Evolutionary conservation across 2,113 vertebrate species (phyloP).

Genomic region (Caloenas nicobarica): DNA sequence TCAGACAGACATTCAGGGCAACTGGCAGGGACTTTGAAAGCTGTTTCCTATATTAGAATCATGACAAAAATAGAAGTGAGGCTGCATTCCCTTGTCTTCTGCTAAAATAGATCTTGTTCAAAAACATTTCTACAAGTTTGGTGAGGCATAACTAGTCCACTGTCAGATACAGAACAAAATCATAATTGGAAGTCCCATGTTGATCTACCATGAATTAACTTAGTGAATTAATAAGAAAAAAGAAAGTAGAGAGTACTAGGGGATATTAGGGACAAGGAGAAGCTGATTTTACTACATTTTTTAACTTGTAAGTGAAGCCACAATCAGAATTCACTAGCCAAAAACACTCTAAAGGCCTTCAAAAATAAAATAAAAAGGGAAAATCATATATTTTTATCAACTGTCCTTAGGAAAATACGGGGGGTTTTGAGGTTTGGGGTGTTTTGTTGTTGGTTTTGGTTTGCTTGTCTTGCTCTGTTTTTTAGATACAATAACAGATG

Average conservation of each 20-base stretch:
- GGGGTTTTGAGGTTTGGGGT: background rate
- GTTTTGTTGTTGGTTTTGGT: too few species aligned
- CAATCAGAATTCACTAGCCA: background rate
- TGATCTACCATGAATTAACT: background rate
- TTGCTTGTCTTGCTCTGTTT: background rate
- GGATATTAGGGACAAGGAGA: background rate
- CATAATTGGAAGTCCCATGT: background rate
- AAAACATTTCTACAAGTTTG: slow-evolving; percentile 47
- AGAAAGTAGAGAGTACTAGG: background rate
- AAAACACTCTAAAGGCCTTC: background rate
- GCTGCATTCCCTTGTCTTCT: slow-evolving; percentile 51
- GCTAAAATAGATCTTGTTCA: slow-evolving; percentile 56
- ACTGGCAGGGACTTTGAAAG: slow-evolving; percentile 69
- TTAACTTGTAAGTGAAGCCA: background rate
- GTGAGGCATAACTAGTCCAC: background rate
- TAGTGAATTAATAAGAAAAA: background rate
- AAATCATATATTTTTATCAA: background rate
- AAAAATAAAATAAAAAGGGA: background rate
- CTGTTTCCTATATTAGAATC: slow-evolving; percentile 67
- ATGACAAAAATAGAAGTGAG: slow-evolving; percentile 63
- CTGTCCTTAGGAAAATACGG: background rate
- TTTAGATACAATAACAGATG: slow-evolving; percentile 5
- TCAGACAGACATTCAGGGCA: slow-evolving; percentile 68
- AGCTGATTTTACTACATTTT: background rate
- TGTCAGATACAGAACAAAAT: background rate